Evolutionary conservation across 2,888 invertebrate genomes (phyloP).

Genomic region (Drosophila lutescens): DNA sequence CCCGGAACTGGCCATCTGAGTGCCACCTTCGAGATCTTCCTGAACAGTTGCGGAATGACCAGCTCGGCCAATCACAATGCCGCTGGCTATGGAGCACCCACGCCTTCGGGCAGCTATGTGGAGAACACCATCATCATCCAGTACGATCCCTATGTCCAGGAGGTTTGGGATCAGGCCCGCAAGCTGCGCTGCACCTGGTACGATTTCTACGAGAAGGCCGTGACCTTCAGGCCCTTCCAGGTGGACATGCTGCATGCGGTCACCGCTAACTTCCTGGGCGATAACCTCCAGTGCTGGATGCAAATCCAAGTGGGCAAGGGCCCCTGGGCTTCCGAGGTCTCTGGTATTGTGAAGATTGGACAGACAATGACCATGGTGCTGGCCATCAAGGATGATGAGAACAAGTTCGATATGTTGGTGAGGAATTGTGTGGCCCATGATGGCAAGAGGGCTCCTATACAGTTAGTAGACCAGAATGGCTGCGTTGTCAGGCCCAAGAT

Average conservation of each 20-base stretch:
- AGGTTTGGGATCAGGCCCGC: slow-evolving; percentile 97
- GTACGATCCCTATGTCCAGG: slow-evolving; percentile 97
- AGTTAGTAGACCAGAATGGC: slow-evolving; percentile 96
- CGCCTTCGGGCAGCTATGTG: slow-evolving; percentile 96
- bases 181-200: slow-evolving; percentile 97
- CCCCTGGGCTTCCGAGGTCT: slow-evolving; percentile 98
- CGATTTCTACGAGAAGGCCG: slow-evolving; percentile 97
- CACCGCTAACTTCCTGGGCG: slow-evolving; percentile 97
- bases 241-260: slow-evolving; percentile 98
- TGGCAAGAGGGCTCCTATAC: slow-evolving; percentile 96
- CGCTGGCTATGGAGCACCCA: slow-evolving; percentile 93
- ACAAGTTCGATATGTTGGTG: slow-evolving; percentile 97
- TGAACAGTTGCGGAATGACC: slow-evolving; percentile 97
- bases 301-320: slow-evolving; percentile 98
- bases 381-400: slow-evolving; percentile 97
- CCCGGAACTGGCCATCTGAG: slow-evolving; percentile 95
- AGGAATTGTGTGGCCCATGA: slow-evolving; percentile 97
- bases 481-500: slow-evolving; percentile 97
- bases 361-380: slow-evolving; percentile 99
- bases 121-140: slow-evolving; percentile 98
- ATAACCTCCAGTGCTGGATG: slow-evolving; percentile 98
- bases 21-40: slow-evolving; percentile 96
- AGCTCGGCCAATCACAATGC: slow-evolving; percentile 96
- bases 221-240: slow-evolving; percentile 97
- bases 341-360: slow-evolving; percentile 97